Percentiles rank a stretch among this genome's conserved stretches.
phyloP scores from a whole-genome alignment of 1,140 invertebrate species.

The Episyrphus balteatus region DNA sequence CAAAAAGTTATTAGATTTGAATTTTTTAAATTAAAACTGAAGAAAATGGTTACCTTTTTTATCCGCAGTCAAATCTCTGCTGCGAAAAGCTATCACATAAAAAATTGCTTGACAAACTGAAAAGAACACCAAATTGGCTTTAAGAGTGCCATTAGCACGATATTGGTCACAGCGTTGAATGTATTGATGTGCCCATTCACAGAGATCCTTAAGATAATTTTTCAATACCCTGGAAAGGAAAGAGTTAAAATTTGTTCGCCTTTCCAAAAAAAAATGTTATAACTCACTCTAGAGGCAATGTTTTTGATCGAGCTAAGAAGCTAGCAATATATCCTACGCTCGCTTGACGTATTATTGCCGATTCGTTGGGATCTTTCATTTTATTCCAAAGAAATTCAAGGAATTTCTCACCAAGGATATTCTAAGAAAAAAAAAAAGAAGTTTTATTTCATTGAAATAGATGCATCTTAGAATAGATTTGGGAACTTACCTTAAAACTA shows the following conservation, averaged over 20 bases:
- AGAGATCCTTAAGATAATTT: constrained; percentile 50
- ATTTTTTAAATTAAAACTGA: neutral
- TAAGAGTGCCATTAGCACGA: constrained; percentile 40
- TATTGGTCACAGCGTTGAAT: constrained; percentile 47
- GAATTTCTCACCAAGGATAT: constrained; percentile 53
- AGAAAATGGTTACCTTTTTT: constrained; percentile 53
- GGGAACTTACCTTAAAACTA: constrained; percentile 45
- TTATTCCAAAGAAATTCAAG: constrained; percentile 65
- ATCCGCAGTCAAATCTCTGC: constrained; percentile 65
- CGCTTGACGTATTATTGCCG: constrained; percentile 54
- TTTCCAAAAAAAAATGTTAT: constrained; percentile 3
- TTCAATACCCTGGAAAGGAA: constrained; percentile 40
- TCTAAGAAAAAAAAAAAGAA: constrained; percentile 4
- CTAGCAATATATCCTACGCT: constrained; percentile 65
- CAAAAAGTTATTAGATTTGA: constrained; percentile 10
- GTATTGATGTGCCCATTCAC: constrained; percentile 64
- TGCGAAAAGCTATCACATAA: constrained; percentile 79
- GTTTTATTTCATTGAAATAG: neutral
- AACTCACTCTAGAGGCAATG: constrained; percentile 49
- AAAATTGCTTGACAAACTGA: constrained; percentile 82
- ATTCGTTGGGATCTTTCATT: constrained; percentile 52
- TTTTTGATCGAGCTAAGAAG: constrained; percentile 58
- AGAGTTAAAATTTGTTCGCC: neutral
- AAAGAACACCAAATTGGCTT: constrained; percentile 77
- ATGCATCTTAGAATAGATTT: neutral